Conservation (phyloP, 1,140 invertebrate genomes). For the Lineus longissimus region DNA sequence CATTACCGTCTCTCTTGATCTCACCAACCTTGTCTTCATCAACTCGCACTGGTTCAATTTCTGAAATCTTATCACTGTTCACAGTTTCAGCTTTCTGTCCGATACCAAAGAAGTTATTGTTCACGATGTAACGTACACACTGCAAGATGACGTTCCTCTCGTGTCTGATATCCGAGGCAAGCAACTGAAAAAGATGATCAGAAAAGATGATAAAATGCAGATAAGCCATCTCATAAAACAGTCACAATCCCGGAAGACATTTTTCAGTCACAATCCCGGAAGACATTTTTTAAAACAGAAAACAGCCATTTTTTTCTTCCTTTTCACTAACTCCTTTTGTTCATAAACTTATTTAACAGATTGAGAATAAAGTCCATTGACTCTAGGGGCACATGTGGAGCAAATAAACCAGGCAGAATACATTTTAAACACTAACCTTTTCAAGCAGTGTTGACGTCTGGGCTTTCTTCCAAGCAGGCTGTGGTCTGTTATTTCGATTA, state of each 20-base stretch:
- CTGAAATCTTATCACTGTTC: not conserved
- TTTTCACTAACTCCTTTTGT: too few relatives aligned
- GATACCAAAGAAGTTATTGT: slow-evolving; percentile 45
- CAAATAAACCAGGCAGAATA: too few relatives aligned
- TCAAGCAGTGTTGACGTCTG: slow-evolving; percentile 14
- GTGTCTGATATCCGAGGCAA: slow-evolving; percentile 48
- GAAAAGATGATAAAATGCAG: slow-evolving; percentile 2
- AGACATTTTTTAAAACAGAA: too few relatives aligned
- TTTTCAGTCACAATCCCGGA: not conserved
- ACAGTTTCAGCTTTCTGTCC: not conserved
- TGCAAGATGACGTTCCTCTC: slow-evolving; percentile 53
- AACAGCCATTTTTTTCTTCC: too few relatives aligned
- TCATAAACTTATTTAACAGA: too few relatives aligned
- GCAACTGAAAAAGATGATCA: slow-evolving; percentile 34
- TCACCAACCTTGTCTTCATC: not conserved
- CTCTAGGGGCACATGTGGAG: too few relatives aligned
- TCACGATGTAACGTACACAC: slow-evolving; percentile 48
- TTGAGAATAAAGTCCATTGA: too few relatives aligned
- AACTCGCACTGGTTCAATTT: not conserved
- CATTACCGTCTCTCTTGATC: not conserved
- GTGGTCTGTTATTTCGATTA: not conserved
- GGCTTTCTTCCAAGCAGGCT: not conserved
- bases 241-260: not conserved
- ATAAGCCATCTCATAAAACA: not conserved
- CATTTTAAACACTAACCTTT: slow-evolving; percentile 19